phyloP scores from a whole-genome alignment of 2,888 invertebrate species.

The Chesias legatella region DNA sequence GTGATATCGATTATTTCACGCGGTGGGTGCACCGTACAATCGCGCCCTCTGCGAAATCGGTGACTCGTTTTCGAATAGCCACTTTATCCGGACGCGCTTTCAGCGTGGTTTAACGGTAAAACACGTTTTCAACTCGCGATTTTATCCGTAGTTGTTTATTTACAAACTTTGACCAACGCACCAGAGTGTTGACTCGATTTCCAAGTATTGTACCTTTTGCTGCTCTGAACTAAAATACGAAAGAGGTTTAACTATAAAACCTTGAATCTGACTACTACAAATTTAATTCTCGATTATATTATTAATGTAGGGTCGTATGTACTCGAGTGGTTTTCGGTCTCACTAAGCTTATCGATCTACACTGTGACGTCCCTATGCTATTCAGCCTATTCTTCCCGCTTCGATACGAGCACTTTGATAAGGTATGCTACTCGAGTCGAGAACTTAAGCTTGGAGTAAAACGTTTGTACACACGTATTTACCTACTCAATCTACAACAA shows the following conservation, averaged over 20 bases:
- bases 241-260: conserved; percentile 32
- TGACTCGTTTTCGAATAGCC: conserved; percentile 56
- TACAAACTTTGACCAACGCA: conserved; percentile 50
- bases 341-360: conserved; percentile 60
- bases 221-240: conserved; percentile 42
- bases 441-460: conserved; percentile 27
- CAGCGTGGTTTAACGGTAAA: conserved; percentile 69
- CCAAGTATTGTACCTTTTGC: conserved; percentile 50
- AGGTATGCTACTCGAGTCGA: conserved; percentile 32
- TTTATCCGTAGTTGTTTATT: conserved; percentile 53
- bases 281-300: conserved; percentile 2
- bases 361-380: conserved; percentile 49
- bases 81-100: conserved; percentile 50
- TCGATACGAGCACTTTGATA: conserved; percentile 52
- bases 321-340: conserved; percentile 25
- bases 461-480: conserved; percentile 11
- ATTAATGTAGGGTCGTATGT: conserved; percentile 9
- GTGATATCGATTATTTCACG: conserved; percentile 23
- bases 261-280: conserved; percentile 4
- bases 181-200: conserved; percentile 35
- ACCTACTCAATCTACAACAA: conserved; percentile 6
- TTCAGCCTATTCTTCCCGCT: conserved; percentile 61
- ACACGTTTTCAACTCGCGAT: conserved; percentile 61
- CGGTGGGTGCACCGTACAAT: conserved; percentile 25
- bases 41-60: conserved; percentile 39